phyloP scores from a whole-genome alignment of 2,113 vertebrate species.

The Sebastes fasciatus region DNA sequence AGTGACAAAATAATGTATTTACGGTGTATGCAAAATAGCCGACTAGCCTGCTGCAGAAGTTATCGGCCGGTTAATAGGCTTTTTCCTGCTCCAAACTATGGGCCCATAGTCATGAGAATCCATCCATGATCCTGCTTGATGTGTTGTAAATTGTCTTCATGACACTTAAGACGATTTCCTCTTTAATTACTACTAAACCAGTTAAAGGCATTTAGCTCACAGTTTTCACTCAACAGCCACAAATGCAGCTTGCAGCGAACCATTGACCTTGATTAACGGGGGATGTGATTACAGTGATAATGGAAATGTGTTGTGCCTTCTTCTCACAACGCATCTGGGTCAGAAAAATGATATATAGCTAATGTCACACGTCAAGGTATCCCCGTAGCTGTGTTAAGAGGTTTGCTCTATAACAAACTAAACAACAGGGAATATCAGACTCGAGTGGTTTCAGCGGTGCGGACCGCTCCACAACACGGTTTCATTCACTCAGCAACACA shows the following conservation, averaged over 20 bases:
- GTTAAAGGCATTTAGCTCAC: conserved; percentile 7
- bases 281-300: conserved; percentile 1
- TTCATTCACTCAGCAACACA: conserved; percentile 12
- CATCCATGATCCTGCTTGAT: background rate
- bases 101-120: too few relatives aligned
- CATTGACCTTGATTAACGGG: background rate
- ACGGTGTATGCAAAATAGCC: too few relatives aligned
- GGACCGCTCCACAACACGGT: conserved; percentile 2
- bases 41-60: too few relatives aligned
- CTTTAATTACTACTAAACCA: background rate
- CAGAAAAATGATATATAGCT: background rate
- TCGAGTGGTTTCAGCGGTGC: conserved; percentile 29
- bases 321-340: conserved; percentile 1
- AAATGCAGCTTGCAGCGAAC: background rate
- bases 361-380: background rate
- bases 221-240: background rate
- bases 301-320: background rate
- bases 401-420: background rate
- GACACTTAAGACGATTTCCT: background rate
- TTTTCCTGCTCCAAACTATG: too few relatives aligned
- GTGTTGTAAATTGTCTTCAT: background rate
- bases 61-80: too few relatives aligned
- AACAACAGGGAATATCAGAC: conserved; percentile 11
- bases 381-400: background rate
- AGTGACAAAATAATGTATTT: too few relatives aligned